Conservation (phyloP, 2,113 vertebrate species). For the Chloropsis cyanopogon region DNA sequence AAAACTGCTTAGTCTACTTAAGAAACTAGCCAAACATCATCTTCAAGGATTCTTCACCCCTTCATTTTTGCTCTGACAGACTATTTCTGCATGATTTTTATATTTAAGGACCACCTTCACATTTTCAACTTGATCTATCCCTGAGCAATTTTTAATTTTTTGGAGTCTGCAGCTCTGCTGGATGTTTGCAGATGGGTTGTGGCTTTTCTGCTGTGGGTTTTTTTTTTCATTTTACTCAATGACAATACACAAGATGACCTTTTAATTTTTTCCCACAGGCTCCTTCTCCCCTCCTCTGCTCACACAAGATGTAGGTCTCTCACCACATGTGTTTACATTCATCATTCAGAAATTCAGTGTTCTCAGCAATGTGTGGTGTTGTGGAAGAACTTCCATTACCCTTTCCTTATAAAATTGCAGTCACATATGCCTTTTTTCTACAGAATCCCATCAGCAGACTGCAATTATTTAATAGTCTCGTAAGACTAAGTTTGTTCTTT, state of each 20-base stretch:
- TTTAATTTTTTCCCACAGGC: rapidly evolving
- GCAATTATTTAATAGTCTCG: background rate
- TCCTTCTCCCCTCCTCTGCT: background rate
- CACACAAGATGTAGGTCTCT: background rate
- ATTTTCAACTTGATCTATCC: background rate
- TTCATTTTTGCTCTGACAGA: background rate
- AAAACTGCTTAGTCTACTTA: background rate
- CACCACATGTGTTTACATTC: background rate
- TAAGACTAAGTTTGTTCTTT: background rate
- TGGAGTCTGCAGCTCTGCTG: background rate
- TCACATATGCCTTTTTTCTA: background rate
- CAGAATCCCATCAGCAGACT: background rate
- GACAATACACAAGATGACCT: background rate
- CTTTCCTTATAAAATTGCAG: background rate
- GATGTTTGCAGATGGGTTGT: background rate
- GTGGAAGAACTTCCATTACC: background rate
- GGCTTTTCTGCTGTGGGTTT: background rate
- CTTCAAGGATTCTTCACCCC: background rate
- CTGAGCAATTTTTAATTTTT: background rate
- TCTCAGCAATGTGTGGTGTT: background rate
- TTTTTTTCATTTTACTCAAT: background rate
- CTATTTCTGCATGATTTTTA: background rate
- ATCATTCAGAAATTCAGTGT: background rate
- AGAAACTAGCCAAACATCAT: background rate
- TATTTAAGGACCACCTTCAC: background rate